Evolutionary conservation across 2,888 invertebrate species (phyloP), one percentile per base, ranked within the genome.

Genomic region (Pseudoips prasinana): DNA sequence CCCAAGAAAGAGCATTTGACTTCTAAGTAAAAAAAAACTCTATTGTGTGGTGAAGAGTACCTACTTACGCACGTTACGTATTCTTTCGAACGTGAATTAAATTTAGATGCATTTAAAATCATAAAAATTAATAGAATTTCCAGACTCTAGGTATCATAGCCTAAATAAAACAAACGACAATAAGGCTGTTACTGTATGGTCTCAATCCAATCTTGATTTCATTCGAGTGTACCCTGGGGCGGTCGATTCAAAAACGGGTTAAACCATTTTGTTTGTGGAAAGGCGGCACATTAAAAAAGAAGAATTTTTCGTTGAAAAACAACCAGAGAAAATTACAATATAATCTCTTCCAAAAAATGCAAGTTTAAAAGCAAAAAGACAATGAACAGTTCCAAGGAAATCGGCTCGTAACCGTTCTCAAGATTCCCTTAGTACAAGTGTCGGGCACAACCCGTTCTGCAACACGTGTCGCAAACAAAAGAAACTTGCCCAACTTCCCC

Each of bases 391-490:
- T 78, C 57, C 63, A 64, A 64, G 70, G 72, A 79, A 79, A 79
- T 75, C 75, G 73, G 62, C 58, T 62, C 57, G 56, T 54, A 59
- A 63, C 64, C 58, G 70, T 70, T 73, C 65, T 62, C 66, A 66
- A 71, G 74, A 75, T 73, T 73, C 73, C 62, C 62, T 66, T 49
- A 42, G 70, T 68, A 76, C 81, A 82, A 85, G 82, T 84, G 83
- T 83, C 80, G 75, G 59, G 67, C 69, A 60, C 79, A 87, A 88
- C 84, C 86, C 86, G 85, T 86, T 87, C 75, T 64, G 82, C 74
- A 78, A 85, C 87, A 87, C 86, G 84, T 88, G 87, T 81, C 70
- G 71, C 77, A 79, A 84, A 87, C 85, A 87, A 87, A 87, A 87
- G 84, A 81, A 85, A 78, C 74, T 77, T 75, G 66, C 56, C 67